These are phyloP conservation scores for Tillus elongatus DNA, from an alignment of 2,888 invertebrate species.

Conservation along the genomic window DNA sequence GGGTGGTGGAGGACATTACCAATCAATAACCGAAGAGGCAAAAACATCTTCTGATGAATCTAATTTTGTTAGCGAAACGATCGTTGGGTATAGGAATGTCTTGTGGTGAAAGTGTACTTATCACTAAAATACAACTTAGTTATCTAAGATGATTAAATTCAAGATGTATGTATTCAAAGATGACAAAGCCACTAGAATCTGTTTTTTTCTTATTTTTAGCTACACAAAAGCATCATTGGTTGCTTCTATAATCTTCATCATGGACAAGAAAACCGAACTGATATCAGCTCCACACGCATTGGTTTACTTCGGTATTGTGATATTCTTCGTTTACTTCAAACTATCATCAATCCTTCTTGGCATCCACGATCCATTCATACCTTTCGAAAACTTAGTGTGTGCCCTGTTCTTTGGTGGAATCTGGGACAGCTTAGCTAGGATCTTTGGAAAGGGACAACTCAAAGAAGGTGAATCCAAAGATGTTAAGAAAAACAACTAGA, in stretches of 20 bases:
- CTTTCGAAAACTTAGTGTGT: constrained; percentile 96
- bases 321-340: constrained; percentile 96
- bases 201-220: constrained; percentile 49
- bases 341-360: constrained; percentile 90
- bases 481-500: constrained; percentile 72
- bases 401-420: constrained; percentile 96
- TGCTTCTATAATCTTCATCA: constrained; percentile 90
- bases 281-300: constrained; percentile 95
- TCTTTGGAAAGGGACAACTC: constrained; percentile 71
- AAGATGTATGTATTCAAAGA: too few relatives aligned
- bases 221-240: constrained; percentile 94
- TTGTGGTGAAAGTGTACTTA: too few relatives aligned
- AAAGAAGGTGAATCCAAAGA: constrained; percentile 73
- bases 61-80: too few relatives aligned
- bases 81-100: too few relatives aligned
- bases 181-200: too few relatives aligned
- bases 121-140: too few relatives aligned
- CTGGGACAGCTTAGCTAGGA: constrained; percentile 91
- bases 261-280: constrained; percentile 93
- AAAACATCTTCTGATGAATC: too few relatives aligned
- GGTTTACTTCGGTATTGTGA: constrained; percentile 94
- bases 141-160: too few relatives aligned
- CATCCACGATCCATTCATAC: constrained; percentile 97
- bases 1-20: too few relatives aligned
- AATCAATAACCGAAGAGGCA: too few relatives aligned